phyloP scores from a whole-genome alignment of 2,797 vertebrate species.

The Sebastes alutus region DNA sequence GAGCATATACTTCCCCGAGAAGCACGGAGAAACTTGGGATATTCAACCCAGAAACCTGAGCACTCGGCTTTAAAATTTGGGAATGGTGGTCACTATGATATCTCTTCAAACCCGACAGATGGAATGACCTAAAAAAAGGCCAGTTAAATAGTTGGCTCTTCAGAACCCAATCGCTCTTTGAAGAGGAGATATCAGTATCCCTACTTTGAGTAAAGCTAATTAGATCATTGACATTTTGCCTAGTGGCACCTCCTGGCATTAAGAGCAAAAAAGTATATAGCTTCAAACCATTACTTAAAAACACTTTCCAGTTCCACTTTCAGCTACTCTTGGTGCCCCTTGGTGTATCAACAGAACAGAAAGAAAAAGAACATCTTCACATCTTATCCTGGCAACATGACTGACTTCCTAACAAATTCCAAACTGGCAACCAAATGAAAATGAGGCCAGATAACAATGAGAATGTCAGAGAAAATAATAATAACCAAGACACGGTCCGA shows the following conservation, averaged over 20 bases:
- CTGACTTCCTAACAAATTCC: background rate
- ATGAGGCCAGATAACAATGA: conserved; percentile 29
- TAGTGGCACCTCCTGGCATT: conserved; percentile 29
- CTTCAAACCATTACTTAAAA: conserved; percentile 37
- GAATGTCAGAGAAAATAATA: conserved; percentile 36
- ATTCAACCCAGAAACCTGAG: background rate
- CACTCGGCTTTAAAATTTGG: background rate
- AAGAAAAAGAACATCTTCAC: background rate
- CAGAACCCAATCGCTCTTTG: conserved; percentile 35
- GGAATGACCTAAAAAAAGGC: conserved; percentile 26
- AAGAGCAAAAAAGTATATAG: conserved; percentile 11
- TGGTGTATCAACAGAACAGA: background rate
- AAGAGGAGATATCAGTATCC: conserved; percentile 46
- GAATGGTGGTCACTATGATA: conserved; percentile 8
- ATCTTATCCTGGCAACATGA: conserved; percentile 1
- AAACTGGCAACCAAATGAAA: conserved; percentile 16
- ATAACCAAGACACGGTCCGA: conserved; percentile 28
- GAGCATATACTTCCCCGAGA: background rate
- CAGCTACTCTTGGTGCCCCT: background rate
- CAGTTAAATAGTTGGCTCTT: conserved; percentile 11
- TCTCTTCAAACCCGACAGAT: conserved; percentile 13
- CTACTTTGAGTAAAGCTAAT: conserved; percentile 48
- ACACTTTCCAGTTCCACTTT: conserved; percentile 8
- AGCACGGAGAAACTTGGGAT: background rate
- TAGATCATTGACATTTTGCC: conserved; percentile 57